phyloP scores from a whole-genome alignment of 2,888 invertebrate species.

The Apomyelois bistriatella region DNA sequence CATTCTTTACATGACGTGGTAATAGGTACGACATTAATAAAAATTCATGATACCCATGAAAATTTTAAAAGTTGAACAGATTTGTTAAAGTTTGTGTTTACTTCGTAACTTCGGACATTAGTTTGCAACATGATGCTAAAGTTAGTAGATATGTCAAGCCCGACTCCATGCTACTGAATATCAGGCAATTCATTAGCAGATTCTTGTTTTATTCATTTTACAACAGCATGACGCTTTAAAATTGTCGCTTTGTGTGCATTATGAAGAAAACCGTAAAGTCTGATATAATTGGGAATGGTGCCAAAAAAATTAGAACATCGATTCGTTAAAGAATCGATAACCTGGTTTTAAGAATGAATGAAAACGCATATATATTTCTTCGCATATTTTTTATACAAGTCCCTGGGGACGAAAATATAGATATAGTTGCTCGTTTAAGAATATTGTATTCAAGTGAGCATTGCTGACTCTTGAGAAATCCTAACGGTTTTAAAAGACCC shows the following conservation, averaged over 20 bases:
- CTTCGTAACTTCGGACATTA: constrained; percentile 1
- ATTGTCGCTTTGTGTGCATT: not conserved
- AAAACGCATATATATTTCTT: not conserved
- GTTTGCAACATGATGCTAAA: not conserved
- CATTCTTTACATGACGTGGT: constrained; percentile 2
- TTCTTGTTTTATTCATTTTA: constrained; percentile 2
- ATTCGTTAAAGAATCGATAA: not conserved
- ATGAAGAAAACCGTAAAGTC: not conserved
- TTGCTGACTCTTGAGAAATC: no score
- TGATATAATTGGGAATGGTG: not conserved
- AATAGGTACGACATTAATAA: constrained; percentile 6
- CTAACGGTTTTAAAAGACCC: no score
- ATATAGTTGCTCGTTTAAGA: no score
- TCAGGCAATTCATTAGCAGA: not conserved
- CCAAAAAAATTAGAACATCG: not conserved
- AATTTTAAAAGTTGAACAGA: constrained; percentile 6
- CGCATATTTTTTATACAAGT: no score
- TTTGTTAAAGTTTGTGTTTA: constrained; percentile 6
- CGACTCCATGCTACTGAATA: not conserved
- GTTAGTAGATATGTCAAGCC: not conserved
- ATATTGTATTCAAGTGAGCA: no score
- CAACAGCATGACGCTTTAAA: not conserved
- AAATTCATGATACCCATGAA: constrained; percentile 4
- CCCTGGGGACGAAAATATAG: no score
- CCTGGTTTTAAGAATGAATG: not conserved